Base-by-base conservation (phyloP, 2,113 vertebrate genomes). In the Illadopsis cleaveri region DNA sequence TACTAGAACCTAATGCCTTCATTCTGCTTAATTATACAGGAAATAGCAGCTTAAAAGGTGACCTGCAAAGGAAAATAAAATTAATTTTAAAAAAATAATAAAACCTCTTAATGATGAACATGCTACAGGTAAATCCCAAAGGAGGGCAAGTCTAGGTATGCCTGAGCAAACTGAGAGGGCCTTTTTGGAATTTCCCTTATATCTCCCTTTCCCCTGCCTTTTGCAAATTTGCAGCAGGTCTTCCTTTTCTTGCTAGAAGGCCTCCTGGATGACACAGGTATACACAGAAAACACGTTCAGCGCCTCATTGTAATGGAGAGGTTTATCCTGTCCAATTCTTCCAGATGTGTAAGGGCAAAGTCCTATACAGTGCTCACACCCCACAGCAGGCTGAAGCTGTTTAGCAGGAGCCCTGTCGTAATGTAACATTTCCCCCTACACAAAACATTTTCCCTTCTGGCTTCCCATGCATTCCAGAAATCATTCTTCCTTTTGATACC, bases 31-130 rank as follows among this genome's bases (percentile, higher is more conserved):
- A 97, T 97, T 96, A 97, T 84, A 96, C 92, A 95, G 95, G 93
- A 96, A 96, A 95, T 96, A 95, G 92, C 92, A 95, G 86, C 96
- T 96, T 97, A 95, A 93, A 96, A 93, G 51, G 69, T 84, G 88
- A 97, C 95, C 96, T 96, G 96, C 82, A 96, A 97, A 95, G 95
- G 96, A 96, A 93, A 94, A 94, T 94, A 94, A 93, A 96, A 96
- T 97, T 95, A 97, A 89, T 95, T 92, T 77, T 0, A 87, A 90
- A 83, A 93, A 89, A 91, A 79, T 45, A 95, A 94, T 70, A 83
- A 94, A 89, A 65, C 48, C 51, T 92, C 53, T 89, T 90, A 81
- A 91, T 72, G 80, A 86, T 86, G 79, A 86, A 90, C 71, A 86
- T 48, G 58, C 76, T 94, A 95, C 76, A 95, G 42, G 89, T 96